Base-by-base conservation (phyloP, 2,888 invertebrate species). In the Mesopsocus fuscifrons region DNA sequence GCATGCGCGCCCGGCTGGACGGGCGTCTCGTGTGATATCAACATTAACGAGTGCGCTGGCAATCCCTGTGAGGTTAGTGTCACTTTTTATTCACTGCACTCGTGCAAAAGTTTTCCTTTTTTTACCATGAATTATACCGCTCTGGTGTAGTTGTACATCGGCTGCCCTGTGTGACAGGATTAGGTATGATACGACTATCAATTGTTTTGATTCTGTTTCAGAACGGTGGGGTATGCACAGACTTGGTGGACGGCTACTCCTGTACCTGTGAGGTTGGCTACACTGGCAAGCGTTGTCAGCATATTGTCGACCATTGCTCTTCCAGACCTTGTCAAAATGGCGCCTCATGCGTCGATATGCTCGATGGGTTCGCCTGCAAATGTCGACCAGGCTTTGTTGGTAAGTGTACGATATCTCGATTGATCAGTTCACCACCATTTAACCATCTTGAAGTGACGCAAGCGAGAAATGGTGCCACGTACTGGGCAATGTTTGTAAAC, bases 191-290 rank as follows among this genome's bases (percentile, higher is more conserved):
- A n/a, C n/a, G n/a, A n/a, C n/a, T n/a, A n/a, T n/a, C n/a, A n/a
- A n/a, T n/a, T n/a, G n/a, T n/a, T n/a, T n/a, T n/a, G n/a, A n/a
- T n/a, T n/a, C n/a, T n/a, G n/a, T n/a, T n/a, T n/a, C n/a, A n/a
- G 52, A 94, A 97, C 59, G 83, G 80, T 26, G 97, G 92, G 1
- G 78, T 80, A 49, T 98, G 98, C 59, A 72, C 81, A 21, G 95
- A 97, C 56, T 66, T 77, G 46, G 73, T 88, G 3, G 74, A 87
- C 53, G 87, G 80, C 42, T 91, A 74, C 52, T 72, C 72, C 23
- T 95, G 94, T 56, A 78, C 75, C 42, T 95, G 94, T 57, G 88
- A 91, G 57, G 74, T 85, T n/a, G 94, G 92, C 1, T 94, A 78
- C 56, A 89, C 91, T 2, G 94, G 94, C 34, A 85, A 87, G 57